Evolutionary conservation across 2,113 vertebrate species (phyloP), one percentile per base, ranked within the genome.

Genomic region (Thunnus thynnus): DNA sequence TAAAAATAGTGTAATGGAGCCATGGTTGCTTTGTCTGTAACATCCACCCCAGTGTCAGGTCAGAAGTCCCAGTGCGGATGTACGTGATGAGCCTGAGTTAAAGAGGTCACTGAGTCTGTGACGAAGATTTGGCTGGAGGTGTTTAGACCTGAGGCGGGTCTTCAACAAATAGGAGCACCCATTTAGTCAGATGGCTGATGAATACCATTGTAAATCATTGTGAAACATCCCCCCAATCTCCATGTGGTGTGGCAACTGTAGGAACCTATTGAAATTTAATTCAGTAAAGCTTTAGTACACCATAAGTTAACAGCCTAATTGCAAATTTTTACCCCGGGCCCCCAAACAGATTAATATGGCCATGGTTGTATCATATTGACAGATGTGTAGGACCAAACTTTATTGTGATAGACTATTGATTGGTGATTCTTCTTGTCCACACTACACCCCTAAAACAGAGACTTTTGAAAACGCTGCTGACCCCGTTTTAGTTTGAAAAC

Each of bases 11-110:
- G 78, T 4, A 3, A 64, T 16, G 64, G 32, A 67, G 52, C 47
- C 22, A 30, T 47, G 20, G 36, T 48, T 73, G 65, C 78, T 73
- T 66, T 67, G 57, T 71, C 74, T 72, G 48, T 68, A 55, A 54
- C 69, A 66, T 41, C 22, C 56, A 5, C 72, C 36, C 4, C 25
- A 67, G 52, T 25, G 18, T 4, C 12, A 25, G 22, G n/a, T 73
- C 46, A 57, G 20, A 27, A 56, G 32, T 54, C 18, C 52, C 13
- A 16, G n/a, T 36, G 64, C 18, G 60, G 47, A 30, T 18, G 18
- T 41, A 14, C 48, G 56, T 58, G 22, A 52, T 20, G 48, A 46
- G 46, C 73, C 55, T 50, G 72, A 4, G 76, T 18, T 54, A 46
- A 58, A 52, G 27, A n/a, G 62, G 67, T 83, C 55, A 72, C 36